Percentiles rank a stretch among this genome's conserved stretches.
Evolutionary conservation across 2,113 vertebrate species (phyloP).

Genomic region (Danionella cerebrum): DNA sequence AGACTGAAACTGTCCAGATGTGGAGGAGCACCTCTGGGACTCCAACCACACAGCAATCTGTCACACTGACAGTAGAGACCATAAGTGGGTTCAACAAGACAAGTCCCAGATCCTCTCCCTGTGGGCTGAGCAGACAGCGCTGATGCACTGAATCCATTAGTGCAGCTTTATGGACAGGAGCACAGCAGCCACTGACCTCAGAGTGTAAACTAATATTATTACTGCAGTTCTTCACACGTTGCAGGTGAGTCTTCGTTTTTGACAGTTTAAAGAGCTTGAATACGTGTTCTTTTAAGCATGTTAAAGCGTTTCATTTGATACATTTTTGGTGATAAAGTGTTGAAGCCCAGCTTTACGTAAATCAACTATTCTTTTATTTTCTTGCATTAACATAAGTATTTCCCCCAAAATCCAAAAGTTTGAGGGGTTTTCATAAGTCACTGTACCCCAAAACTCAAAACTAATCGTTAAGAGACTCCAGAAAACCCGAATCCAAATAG

Average conservation of each 20-base stretch:
- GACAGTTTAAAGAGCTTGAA: no score
- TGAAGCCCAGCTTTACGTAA: no score
- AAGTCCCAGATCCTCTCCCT: conserved; percentile 5
- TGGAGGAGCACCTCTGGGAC: neutral
- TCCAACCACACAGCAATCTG: neutral
- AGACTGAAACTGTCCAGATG: conserved; percentile 4
- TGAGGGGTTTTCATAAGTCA: no score
- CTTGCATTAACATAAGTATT: no score
- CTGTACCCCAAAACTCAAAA: no score
- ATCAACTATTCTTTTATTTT: no score
- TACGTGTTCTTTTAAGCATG: no score
- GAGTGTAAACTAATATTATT: neutral
- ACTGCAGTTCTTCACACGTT: neutral
- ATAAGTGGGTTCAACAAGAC: conserved; percentile 17
- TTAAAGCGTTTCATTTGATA: no score
- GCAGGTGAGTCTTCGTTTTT: neutral
- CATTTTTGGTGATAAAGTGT: no score
- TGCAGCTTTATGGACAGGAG: neutral
- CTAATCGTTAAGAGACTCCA: no score
- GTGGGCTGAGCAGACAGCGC: conserved; percentile 19
- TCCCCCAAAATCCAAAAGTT: no score
- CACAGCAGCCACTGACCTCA: neutral
- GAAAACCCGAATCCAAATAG: no score
- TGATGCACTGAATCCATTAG: conserved; percentile 18
- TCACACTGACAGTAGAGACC: neutral